Evolutionary conservation across 1,140 invertebrate genomes (phyloP).

Genomic region (Aphelinus certus): DNA sequence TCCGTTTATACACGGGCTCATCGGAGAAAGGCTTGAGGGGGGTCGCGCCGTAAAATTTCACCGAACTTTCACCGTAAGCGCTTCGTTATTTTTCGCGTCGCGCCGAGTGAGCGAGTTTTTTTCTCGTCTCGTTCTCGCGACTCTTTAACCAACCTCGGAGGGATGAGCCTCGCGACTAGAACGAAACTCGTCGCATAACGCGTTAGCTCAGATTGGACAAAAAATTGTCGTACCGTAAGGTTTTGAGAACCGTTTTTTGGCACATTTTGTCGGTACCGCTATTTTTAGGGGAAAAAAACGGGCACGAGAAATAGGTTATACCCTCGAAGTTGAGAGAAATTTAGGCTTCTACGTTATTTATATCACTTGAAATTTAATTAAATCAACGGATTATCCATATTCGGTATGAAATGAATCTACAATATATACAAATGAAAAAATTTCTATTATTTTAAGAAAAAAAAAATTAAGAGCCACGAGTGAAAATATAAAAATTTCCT

Average conservation of each 20-base stretch:
- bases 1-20: background rate
- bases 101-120: conserved; percentile 9
- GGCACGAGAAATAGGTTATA: too few species aligned
- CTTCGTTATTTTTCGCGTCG: conserved; percentile 28
- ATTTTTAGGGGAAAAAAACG: conserved; percentile 1
- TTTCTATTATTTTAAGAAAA: too few species aligned
- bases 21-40: conserved; percentile 27
- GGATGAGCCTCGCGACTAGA: background rate
- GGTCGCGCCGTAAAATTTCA: conserved; percentile 25
- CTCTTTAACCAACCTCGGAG: background rate
- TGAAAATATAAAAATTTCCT: too few species aligned
- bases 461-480: too few species aligned
- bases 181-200: conserved; percentile 10
- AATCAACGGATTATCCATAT: too few species aligned
- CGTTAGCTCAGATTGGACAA: conserved; percentile 19
- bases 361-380: too few species aligned
- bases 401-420: too few species aligned
- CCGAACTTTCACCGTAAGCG: conserved; percentile 29
- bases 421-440: too few species aligned
- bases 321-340: too few species aligned
- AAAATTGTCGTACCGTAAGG: conserved; percentile 34
- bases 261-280: background rate
- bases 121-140: background rate
- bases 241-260: conserved; percentile 31
- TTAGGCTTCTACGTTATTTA: too few species aligned